Conservation (phyloP, 2,888 invertebrate genomes). For the Congeria kusceri region DNA sequence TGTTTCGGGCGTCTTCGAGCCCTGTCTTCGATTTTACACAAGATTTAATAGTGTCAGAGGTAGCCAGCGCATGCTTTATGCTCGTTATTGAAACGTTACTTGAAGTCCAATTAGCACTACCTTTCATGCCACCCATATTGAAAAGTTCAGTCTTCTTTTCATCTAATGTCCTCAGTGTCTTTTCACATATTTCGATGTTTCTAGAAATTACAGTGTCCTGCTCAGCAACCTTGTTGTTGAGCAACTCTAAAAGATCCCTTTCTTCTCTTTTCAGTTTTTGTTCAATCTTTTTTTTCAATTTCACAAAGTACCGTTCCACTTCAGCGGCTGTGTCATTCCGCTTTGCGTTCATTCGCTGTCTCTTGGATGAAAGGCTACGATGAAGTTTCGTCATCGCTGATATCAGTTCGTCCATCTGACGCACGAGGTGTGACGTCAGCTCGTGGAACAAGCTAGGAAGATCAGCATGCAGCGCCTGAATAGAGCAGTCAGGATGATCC, state of each 20-base stretch:
- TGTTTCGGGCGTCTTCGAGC: constrained; percentile 41
- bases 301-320: constrained; percentile 46
- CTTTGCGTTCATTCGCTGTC: constrained; percentile 51
- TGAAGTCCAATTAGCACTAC: not conserved
- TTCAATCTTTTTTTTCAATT: constrained; percentile 36
- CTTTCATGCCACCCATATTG: constrained; percentile 17
- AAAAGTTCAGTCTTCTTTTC: constrained; percentile 31
- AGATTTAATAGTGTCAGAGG: constrained; percentile 16
- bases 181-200: constrained; percentile 35
- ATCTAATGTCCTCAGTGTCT: not conserved
- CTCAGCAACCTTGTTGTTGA: constrained; percentile 44
- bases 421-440: constrained; percentile 19
- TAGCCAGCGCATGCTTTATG: constrained; percentile 13
- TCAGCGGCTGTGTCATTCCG: constrained; percentile 45
- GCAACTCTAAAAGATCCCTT: constrained; percentile 22
- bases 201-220: constrained; percentile 37
- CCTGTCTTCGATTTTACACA: constrained; percentile 10
- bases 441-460: constrained; percentile 10
- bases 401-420: constrained; percentile 31
- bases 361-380: constrained; percentile 27
- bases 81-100: not conserved
- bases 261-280: constrained; percentile 46
- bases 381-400: constrained; percentile 35
- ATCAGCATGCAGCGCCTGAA: constrained; percentile 27
- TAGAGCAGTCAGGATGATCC: constrained; percentile 33